Conservation (phyloP, 1,140 invertebrate genomes). For the Centruroides sculpturatus region DNA sequence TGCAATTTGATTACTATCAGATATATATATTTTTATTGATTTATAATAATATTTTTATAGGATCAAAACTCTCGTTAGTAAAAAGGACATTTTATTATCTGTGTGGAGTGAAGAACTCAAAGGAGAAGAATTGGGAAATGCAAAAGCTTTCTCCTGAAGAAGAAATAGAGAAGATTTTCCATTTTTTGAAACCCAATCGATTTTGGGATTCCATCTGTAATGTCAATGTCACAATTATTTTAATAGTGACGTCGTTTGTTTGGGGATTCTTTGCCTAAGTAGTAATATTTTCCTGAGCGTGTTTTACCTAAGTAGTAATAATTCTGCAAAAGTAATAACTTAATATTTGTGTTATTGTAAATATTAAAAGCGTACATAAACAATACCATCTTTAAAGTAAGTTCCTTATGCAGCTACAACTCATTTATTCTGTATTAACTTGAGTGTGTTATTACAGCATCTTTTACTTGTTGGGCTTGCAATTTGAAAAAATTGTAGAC, state of each 20-base stretch:
- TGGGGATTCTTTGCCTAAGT: conserved; percentile 18
- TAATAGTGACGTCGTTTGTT: conserved; percentile 11
- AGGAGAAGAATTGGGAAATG: background rate
- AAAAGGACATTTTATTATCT: conserved; percentile 11
- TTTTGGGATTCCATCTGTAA: conserved; percentile 9
- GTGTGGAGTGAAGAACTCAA: conserved; percentile 2
- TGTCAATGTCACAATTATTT: conserved; percentile 11
- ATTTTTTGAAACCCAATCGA: conserved; percentile 16
- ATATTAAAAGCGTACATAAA: too few species aligned
- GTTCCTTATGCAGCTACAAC: too few species aligned
- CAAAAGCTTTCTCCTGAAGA: conserved; percentile 4
- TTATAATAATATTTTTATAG: background rate
- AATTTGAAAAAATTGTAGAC: too few species aligned
- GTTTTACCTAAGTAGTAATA: conserved; percentile 10
- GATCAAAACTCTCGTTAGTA: background rate
- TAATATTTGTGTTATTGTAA: too few species aligned
- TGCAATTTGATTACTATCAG: too few species aligned
- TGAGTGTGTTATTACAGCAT: too few species aligned
- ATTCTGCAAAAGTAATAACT: too few species aligned
- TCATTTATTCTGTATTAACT: too few species aligned
- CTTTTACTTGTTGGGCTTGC: too few species aligned
- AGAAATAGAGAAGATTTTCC: conserved; percentile 11
- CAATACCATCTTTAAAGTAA: too few species aligned
- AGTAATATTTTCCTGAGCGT: too few species aligned
- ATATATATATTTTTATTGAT: background rate